These are phyloP conservation scores for Nyctibius bracteatus DNA, from an alignment of 2,113 vertebrate genomes.

Conservation along the genomic window DNA sequence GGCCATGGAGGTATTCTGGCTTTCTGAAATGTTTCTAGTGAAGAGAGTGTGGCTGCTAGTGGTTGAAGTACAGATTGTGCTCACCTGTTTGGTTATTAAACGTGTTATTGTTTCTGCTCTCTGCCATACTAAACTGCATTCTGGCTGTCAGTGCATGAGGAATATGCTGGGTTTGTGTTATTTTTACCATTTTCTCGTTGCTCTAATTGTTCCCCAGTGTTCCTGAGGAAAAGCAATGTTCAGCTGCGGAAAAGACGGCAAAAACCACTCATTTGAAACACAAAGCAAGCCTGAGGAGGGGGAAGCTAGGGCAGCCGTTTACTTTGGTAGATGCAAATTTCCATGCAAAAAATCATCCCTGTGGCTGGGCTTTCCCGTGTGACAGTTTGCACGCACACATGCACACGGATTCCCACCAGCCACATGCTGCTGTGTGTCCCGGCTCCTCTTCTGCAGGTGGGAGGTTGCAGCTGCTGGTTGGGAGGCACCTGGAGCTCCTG, in stretches of 20 bases:
- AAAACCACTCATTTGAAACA: neutral
- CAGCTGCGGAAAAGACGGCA: neutral
- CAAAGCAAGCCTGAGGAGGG: neutral
- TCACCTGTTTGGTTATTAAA: neutral
- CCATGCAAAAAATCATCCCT: neutral
- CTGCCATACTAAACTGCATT: neutral
- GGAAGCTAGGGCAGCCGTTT: neutral
- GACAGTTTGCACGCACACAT: neutral
- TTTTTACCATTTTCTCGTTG: conserved; percentile 26
- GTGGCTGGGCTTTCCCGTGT: neutral
- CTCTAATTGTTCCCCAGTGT: conserved; percentile 20
- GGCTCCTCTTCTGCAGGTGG: neutral
- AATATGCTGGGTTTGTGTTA: conserved; percentile 8
- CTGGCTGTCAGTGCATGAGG: neutral
- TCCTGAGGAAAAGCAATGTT: neutral
- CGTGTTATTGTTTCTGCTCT: neutral
- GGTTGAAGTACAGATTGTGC: neutral
- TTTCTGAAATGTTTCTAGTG: neutral
- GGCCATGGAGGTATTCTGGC: neutral
- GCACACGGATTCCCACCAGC: fast-evolving
- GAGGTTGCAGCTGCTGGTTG: neutral
- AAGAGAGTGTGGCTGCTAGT: neutral
- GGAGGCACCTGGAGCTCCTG: neutral
- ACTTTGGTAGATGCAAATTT: neutral
- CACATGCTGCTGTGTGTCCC: neutral